Conservation (phyloP, 2,113 vertebrate genomes). For the Pachycephala philippinensis region DNA sequence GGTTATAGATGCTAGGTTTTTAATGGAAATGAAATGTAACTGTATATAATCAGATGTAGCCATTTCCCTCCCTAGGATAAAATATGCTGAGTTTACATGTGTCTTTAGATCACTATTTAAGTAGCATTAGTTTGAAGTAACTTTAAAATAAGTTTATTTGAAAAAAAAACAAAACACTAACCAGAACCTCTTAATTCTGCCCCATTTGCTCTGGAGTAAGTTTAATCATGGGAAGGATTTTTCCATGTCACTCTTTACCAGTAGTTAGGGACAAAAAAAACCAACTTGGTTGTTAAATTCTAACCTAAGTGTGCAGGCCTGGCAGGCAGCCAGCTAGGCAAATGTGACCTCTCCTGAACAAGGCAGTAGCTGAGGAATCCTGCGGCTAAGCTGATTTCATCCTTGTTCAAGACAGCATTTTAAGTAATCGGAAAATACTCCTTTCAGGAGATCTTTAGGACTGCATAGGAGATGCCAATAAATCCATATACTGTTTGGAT, state of each 20-base stretch:
- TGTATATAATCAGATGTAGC: not conserved
- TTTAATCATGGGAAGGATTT: not conserved
- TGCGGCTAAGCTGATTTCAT: not conserved
- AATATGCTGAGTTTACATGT: not conserved
- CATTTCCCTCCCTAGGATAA: not conserved
- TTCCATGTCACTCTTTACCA: not conserved
- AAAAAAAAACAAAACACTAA: not conserved
- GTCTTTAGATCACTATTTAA: not conserved
- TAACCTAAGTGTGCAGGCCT: not conserved
- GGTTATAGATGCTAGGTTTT: not conserved
- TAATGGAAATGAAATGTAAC: not conserved
- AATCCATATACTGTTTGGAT: not conserved
- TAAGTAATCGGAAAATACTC: not conserved
- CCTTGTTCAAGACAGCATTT: not conserved
- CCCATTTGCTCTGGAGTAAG: not conserved
- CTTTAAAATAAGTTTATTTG: not conserved
- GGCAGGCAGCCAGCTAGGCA: not conserved
- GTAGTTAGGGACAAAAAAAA: not conserved
- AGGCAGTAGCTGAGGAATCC: not conserved
- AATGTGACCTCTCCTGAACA: not conserved
- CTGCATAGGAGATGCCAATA: not conserved
- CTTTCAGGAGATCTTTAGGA: not conserved
- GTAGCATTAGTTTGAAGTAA: not conserved
- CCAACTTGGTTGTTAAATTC: not conserved
- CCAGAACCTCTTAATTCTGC: not conserved